Base-by-base conservation (phyloP, 2,888 invertebrate species). In the Tetragonula carbonaria region DNA sequence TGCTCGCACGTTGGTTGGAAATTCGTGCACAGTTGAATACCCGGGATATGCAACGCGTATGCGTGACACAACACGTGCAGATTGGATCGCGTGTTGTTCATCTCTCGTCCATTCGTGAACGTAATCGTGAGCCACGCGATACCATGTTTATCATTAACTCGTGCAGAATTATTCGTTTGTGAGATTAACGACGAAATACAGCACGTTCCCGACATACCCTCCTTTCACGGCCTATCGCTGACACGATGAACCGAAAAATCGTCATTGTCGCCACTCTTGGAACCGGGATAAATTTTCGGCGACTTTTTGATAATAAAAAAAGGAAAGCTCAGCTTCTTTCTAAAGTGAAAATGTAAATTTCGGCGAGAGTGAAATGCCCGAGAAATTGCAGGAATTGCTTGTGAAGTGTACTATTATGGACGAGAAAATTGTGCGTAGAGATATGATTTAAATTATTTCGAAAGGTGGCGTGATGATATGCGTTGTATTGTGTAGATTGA, bases 141-240 rank as follows among this genome's bases (percentile, higher is more conserved):
- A 81, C 78, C 33, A 66, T 71, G 83, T 83, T 87, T 87, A 79
- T 87, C 82, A 75, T 85, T 78, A 73, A 72, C 82, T 74, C 79
- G 78, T 78, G 70, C 71, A 71, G 38, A 75, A 84, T 84, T 77
- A 77, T 83, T 77, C 77, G 68, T 82, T 80, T 53, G 14, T 63
- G 57, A 82, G 74, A 76, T 70, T 82, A 83, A 76, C 73, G 28
- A 70, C 75, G 68, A 63, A 68, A 70, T 74, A 59, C 59, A 72
- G 33, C 38, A n/a, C 50, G 33, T 45, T 33, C 14, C 38, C 55
- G 33, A 5, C 16, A 8, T 4, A 38, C 38, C 38, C 6, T 38
- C 38, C 38, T 38, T 38, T 6, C 38, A 5, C 23, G 11, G 11
- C n/a, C 13, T 51, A 50, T 50, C 28, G 38, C 11, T 5, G 33